These are phyloP conservation scores for Periophthalmodon schlosseri DNA, from an alignment of 2,113 vertebrate genomes.

Conservation along the genomic window DNA sequence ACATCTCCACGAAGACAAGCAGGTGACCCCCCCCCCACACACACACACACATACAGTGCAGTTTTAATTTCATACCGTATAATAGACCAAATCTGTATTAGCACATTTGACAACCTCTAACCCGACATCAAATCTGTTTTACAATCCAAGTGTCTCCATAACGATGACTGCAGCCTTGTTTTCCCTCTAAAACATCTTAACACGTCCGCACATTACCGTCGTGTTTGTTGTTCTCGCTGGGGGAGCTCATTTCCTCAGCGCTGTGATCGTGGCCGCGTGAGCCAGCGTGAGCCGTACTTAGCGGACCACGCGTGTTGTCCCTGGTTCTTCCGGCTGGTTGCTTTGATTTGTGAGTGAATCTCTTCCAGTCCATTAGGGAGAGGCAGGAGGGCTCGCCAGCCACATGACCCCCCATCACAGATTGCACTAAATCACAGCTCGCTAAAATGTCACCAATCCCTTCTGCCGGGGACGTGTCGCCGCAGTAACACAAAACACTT, in stretches of 20 bases:
- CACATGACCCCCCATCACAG: slow-evolving; percentile 55
- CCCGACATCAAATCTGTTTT: background rate
- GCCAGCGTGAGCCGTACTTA: background rate
- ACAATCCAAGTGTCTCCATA: slow-evolving; percentile 1
- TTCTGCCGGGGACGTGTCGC: slow-evolving; percentile 13
- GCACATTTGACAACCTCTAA: background rate
- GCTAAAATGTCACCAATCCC: slow-evolving; percentile 33
- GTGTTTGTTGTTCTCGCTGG: slow-evolving; percentile 25
- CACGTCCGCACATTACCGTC: slow-evolving; percentile 37
- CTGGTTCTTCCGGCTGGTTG: slow-evolving; percentile 46
- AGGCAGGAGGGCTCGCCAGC: slow-evolving; percentile 33
- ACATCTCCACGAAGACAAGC: too few relatives aligned
- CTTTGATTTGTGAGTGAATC: slow-evolving; percentile 62
- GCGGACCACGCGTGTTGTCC: slow-evolving; percentile 13
- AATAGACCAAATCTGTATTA: background rate
- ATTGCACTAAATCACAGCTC: slow-evolving; percentile 56
- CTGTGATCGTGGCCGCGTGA: background rate
- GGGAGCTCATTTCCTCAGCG: slow-evolving; percentile 39
- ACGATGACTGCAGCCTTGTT: background rate
- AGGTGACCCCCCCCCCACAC: too few relatives aligned
- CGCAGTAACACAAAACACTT: slow-evolving; percentile 1
- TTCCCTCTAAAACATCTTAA: background rate
- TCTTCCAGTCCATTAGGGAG: slow-evolving; percentile 65
- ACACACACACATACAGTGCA: background rate
- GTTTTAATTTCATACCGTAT: background rate